Base-by-base conservation (phyloP, 2,797 vertebrate genomes). In the Sebastes aleutianus region DNA sequence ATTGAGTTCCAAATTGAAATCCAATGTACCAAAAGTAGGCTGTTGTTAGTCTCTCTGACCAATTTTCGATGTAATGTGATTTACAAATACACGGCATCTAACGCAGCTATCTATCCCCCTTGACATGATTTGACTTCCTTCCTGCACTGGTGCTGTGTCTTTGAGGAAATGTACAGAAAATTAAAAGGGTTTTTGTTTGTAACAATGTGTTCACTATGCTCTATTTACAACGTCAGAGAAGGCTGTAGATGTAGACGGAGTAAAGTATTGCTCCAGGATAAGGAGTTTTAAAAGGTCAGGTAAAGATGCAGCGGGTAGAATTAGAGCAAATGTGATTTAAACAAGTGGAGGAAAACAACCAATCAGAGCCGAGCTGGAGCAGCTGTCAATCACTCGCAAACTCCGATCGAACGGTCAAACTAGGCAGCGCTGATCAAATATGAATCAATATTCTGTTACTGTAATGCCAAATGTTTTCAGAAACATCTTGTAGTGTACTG, bases 1-100 rank as follows among this genome's bases (percentile, higher is more conserved):
- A 86, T 85, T 76, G 70, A 81, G 63, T 88, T 88, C 39, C 26
- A 71, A 70, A 81, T 82, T 69, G n/a, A 79, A 84, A 85, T 84
- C 53, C 61, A 82, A 74, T 82, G 58, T 78, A 80, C 76, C 69
- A 34, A 62, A 76, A 57, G 31, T 62, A 85, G 63, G 56, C 70
- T 8, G 16, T 50, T 27, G 16, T 80, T 29, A 11, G 56, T 76
- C 68, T 53, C 31, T 43, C 32, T 43, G 80, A 80, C 18, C 14
- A 16, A 56, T 70, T 81, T 67, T 29, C 13, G 1, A 4, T 58
- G 26, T 69, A 77, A 80, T 76, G 64, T 53, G 4, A 71, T 88
- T 82, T 80, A 54, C 11, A 71, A 74, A 70, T 70, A 50, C 61
- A 61, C 56, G 9, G 5, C 47, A 34, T 32, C 64, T 63, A 43